phyloP scores from a whole-genome alignment of 2,113 vertebrate genomes.

The Rallus limicola region DNA sequence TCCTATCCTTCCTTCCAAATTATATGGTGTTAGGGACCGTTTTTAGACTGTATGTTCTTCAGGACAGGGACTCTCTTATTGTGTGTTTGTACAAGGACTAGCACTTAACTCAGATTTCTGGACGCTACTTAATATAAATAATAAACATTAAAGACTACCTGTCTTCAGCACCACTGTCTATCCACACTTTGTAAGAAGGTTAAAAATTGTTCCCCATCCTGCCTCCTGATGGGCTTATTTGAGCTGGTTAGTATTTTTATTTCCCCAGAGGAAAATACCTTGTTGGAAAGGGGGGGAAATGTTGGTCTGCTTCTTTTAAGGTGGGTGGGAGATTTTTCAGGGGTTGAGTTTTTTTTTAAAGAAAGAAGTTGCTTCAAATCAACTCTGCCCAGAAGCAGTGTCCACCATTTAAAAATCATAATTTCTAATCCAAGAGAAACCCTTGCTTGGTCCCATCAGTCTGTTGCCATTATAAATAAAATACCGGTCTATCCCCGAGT shows the following conservation, averaged over 20 bases:
- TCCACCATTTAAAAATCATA: neutral
- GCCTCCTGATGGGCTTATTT: neutral
- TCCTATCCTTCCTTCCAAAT: neutral
- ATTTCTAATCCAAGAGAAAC: neutral
- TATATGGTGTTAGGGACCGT: neutral
- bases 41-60: conserved; percentile 35
- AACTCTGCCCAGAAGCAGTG: neutral
- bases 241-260: neutral
- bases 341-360: neutral
- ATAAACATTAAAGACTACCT: conserved; percentile 22
- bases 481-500: neutral
- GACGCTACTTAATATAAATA: conserved; percentile 26
- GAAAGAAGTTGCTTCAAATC: neutral
- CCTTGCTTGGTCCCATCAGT: neutral
- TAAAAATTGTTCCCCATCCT: neutral
- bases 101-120: conserved; percentile 23
- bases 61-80: neutral
- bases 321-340: neutral
- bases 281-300: neutral
- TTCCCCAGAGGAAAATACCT: neutral
- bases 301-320: neutral
- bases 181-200: neutral
- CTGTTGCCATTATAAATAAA: neutral
- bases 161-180: neutral
- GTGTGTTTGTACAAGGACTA: conserved; percentile 14